These are phyloP conservation scores for Hyposoter dolosus DNA, from an alignment of 2,888 invertebrate genomes.

Conservation along the genomic window DNA sequence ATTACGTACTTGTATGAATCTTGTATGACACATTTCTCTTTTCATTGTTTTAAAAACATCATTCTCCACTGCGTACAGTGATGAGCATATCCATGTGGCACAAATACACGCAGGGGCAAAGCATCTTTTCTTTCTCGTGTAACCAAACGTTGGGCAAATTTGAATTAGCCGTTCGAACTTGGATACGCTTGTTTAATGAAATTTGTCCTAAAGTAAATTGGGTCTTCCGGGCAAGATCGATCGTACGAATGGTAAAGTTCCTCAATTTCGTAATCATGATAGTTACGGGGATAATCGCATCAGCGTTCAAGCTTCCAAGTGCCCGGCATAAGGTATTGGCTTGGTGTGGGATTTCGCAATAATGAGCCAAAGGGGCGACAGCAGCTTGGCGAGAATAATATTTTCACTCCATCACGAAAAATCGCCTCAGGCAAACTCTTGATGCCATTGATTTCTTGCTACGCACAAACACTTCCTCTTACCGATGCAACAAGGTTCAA, in stretches of 20 bases:
- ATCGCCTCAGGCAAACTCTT: not conserved
- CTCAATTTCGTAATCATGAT: not conserved
- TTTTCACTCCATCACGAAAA: conserved; percentile 7
- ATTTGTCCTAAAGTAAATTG: not conserved
- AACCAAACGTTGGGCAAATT: not conserved
- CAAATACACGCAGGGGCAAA: not conserved
- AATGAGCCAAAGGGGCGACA: not conserved
- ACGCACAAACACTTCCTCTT: not conserved
- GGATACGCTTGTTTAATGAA: not conserved
- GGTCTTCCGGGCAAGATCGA: not conserved
- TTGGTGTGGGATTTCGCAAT: not conserved
- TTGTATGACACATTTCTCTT: not conserved
- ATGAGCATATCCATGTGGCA: not conserved
- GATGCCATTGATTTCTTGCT: not conserved
- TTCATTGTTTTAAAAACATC: not conserved
- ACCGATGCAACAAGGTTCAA: not conserved
- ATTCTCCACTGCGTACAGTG: not conserved
- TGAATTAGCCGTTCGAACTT: not conserved
- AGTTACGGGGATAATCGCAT: conserved; percentile 31
- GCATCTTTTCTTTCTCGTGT: not conserved
- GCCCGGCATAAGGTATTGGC: not conserved
- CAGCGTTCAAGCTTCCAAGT: not conserved
- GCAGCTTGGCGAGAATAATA: conserved; percentile 8
- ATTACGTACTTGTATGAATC: not conserved
- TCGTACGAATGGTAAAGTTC: not conserved